Base-by-base conservation (phyloP, 2,888 invertebrate species). In the Ectemnius lituratus region DNA sequence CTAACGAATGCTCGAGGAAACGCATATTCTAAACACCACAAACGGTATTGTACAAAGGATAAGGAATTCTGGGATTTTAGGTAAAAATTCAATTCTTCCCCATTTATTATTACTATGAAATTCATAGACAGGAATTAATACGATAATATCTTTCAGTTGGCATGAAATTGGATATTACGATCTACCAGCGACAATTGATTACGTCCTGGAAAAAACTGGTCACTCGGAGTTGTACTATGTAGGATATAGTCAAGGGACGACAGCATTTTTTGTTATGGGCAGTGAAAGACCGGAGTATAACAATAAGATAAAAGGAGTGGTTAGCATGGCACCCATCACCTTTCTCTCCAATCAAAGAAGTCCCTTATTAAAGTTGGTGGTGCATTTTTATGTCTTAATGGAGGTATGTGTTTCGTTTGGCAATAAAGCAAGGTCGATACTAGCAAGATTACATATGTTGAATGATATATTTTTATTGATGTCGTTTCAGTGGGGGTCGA, bases 111-210 rank as follows among this genome's bases (percentile, higher is more conserved):
- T 14, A 49, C 0, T 37, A 20, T 47, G 56, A 60, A 60, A 58
- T 14, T 60, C 4, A 0, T 3, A 56, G n/a, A n/a, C 16, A 11
- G 16, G 1, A 57, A 37, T 46, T n/a, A 20, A 8, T 0, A 37
- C 8, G 0, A 2, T 61, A 49, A 49, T 16, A 28, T 65, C 18
- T 86, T 82, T 28, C 84, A 93, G 93, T 73, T 94, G 92, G 91
- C 93, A 94, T 84, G 93, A 94, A 81, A 93, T 94, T 91, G 94
- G 93, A 0, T 81, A 89, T 62, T 92, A 92, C 81, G 94, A 94
- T 85, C 78, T 94, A 56, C 94, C 94, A 16, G 93, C 94, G 0
- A 92, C 92, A 87, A 91, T 94, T 69, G 92, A 94, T 82, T 92
- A 92, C 77, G 91, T 93, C 49, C 82, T 90, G 47, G 84, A 89